Conservation (phyloP, 2,797 vertebrate genomes). For the Propithecus deckenii region DNA sequence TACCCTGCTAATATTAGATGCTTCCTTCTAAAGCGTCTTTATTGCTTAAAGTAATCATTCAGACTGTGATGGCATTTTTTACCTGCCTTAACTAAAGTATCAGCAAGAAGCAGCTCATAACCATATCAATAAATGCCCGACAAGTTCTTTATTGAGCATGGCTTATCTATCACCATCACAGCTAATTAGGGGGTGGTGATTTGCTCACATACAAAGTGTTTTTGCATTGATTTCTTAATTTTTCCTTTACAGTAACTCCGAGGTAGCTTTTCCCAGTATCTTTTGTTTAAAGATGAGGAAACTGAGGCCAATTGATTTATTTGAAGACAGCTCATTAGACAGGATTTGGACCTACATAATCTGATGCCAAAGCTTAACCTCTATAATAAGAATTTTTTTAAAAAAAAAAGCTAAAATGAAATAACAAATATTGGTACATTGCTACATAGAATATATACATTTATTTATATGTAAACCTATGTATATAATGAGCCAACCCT, state of each 20-base stretch:
- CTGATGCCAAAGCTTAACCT: background rate
- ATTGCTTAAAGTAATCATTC: background rate
- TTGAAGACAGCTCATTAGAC: background rate
- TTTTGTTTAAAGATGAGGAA: background rate
- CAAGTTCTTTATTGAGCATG: background rate
- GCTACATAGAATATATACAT: background rate
- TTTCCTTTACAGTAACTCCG: background rate
- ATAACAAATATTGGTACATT: background rate
- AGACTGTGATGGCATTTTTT: background rate
- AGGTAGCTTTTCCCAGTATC: background rate
- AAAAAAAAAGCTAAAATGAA: background rate
- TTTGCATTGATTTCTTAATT: slow-evolving; percentile 27
- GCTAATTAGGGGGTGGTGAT: background rate
- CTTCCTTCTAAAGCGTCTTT: background rate
- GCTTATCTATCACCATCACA: background rate
- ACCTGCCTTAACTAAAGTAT: background rate
- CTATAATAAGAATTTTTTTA: background rate
- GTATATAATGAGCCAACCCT: background rate
- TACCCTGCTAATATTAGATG: background rate
- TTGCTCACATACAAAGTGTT: background rate
- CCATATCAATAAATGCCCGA: slow-evolving; percentile 14
- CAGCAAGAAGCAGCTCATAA: background rate
- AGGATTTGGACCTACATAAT: background rate
- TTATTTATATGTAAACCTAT: background rate
- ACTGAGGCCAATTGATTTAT: background rate